Evolutionary conservation across 2,113 vertebrate genomes (phyloP).

Genomic region (Pomatorhinus ruficollis): DNA sequence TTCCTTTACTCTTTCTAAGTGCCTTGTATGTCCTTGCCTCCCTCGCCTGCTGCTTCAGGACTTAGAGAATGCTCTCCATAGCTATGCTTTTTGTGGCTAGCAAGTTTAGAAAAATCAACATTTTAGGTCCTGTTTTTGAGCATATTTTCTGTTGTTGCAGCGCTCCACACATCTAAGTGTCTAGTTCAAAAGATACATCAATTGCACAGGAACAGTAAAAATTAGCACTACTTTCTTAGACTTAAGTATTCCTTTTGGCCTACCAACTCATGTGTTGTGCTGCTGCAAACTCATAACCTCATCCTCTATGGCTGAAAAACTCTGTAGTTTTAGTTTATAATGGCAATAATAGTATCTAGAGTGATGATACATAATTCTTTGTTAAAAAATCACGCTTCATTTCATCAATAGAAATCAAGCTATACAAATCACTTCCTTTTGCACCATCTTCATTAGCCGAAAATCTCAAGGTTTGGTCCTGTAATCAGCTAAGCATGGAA

Average conservation of each 20-base stretch:
- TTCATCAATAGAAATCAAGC: not conserved
- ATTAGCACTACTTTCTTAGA: not conserved
- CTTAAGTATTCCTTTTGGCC: not conserved
- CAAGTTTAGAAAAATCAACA: not conserved
- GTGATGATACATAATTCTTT: not conserved
- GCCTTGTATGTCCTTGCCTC: not conserved
- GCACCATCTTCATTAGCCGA: slow-evolving; percentile 16
- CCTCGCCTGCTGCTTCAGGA: not conserved
- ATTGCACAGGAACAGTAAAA: not conserved
- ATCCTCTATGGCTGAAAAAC: not conserved
- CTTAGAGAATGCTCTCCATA: not conserved
- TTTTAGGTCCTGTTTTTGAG: not conserved
- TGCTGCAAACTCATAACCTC: not conserved
- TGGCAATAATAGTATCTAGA: not conserved
- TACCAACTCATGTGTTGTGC: not conserved
- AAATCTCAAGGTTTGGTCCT: slow-evolving; percentile 42
- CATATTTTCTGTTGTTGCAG: not conserved
- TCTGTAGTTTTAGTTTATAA: not conserved
- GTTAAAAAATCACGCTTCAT: not conserved
- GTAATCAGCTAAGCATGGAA: slow-evolving; percentile 39
- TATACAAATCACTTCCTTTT: not conserved
- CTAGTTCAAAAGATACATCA: not conserved
- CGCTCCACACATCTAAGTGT: not conserved
- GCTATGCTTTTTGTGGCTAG: not conserved
- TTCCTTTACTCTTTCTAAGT: not conserved